phyloP scores from a whole-genome alignment of 2,888 invertebrate genomes.

The Clostera curtula region DNA sequence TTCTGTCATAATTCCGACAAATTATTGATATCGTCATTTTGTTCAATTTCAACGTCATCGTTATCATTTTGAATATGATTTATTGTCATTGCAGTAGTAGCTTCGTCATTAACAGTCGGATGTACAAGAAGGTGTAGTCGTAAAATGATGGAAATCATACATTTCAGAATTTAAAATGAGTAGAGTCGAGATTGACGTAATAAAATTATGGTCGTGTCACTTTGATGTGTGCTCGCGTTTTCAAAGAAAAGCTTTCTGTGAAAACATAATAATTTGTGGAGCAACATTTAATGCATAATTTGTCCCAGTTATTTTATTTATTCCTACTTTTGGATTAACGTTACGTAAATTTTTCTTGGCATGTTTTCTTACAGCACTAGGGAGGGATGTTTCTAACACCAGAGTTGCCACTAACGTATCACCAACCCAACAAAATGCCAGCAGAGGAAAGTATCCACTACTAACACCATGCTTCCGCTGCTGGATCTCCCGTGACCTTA shows the following conservation, averaged over 20 bases:
- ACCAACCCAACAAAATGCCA: no score
- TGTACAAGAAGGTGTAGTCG: conserved; percentile 2
- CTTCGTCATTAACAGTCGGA: conserved; percentile 6
- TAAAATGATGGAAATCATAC: conserved; percentile 6
- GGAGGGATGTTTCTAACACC: no score
- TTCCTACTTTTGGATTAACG: no score
- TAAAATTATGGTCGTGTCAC: conserved; percentile 4
- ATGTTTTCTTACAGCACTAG: no score
- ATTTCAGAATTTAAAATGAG: conserved; percentile 6
- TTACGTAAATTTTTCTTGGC: no score
- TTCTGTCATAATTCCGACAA: conserved; percentile 16
- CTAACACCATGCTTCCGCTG: no score
- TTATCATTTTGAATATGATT: conserved; percentile 17
- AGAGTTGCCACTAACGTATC: no score
- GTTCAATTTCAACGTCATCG: conserved; percentile 14
- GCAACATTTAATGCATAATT: conserved; percentile 5
- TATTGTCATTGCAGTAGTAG: conserved; percentile 7
- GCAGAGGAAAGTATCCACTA: no score
- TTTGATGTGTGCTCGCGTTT: conserved; percentile 12
- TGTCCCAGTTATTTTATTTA: background rate
- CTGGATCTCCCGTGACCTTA: no score
- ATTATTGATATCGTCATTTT: conserved; percentile 17
- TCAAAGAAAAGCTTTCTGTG: conserved; percentile 9
- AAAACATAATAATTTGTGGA: conserved; percentile 1
- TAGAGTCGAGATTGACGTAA: no score